Base-by-base conservation (phyloP, 2,797 vertebrate genomes). In the Microctenopoma steveboyesi region DNA sequence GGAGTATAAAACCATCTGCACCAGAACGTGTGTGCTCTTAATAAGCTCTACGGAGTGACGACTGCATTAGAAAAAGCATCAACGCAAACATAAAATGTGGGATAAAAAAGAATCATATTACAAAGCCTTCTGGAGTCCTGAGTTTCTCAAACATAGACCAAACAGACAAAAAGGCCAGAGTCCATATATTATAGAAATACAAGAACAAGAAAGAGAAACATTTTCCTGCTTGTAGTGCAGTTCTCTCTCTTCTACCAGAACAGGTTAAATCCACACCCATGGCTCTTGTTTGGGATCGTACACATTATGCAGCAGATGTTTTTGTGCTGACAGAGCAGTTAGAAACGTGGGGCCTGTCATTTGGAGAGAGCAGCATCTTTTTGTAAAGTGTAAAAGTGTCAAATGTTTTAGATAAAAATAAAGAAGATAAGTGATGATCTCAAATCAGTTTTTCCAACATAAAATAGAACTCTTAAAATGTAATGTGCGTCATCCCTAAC, bases 121-220 rank as follows among this genome's bases (percentile, higher is more conserved):
- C 79, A 77, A 87, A 86, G 82, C 86, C 82, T 91, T 87, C 85
- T 64, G 62, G 64, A 86, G 86, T 94, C 94, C 94, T 95, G 94
- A 95, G 93, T 92, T 92, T 87, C 78, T 88, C 63, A 54, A 92
- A 90, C 60, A 78, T 82, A 83, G 83, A 82, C 65, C 79, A 86
- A 85, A 81, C 55, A 78, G 64, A 84, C 59, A 64, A 67, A 87
- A 88, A 84, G 72, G 82, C 71, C 77, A 67, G 62, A 57, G 61
- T 84, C 56, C 74, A 64, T 57, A 64, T n/a, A 55, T 64, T 40
- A 27, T 72, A 80, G 56, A 80, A 81, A 85, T 58, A 82, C 72
- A 75, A 69, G 40, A 68, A 80, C 78, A 15, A 25, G 60, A 63
- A 37, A 28, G 64, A 49, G 22, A 13, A 49, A 3, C 5, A 11